Evolutionary conservation across 2,888 invertebrate genomes (phyloP).

Genomic region (Parnassius smintheus): DNA sequence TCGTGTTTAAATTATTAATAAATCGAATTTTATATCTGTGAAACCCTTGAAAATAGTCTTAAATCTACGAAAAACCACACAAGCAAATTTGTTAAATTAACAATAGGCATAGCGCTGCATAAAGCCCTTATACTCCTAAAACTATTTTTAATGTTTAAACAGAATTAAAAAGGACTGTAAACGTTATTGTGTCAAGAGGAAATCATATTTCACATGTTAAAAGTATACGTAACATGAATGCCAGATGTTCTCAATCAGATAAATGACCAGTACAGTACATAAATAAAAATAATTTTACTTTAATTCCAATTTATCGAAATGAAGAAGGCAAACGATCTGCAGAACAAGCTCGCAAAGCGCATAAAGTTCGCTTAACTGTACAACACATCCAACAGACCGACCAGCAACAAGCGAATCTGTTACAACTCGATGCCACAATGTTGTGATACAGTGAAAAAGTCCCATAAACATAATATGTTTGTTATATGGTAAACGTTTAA

Average conservation of each 20-base stretch:
- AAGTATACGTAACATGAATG: conserved; percentile 9
- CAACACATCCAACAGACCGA: conserved; percentile 27
- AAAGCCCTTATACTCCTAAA: too few relatives aligned
- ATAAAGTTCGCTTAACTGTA: conserved; percentile 28
- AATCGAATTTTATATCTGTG: too few relatives aligned
- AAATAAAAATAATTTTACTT: conserved; percentile 16
- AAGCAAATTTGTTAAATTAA: too few relatives aligned
- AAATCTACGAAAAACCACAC: too few relatives aligned
- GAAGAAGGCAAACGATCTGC: conserved; percentile 13
- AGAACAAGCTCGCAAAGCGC: conserved; percentile 3
- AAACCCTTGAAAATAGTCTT: too few relatives aligned
- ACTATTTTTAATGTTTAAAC: too few relatives aligned
- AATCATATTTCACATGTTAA: conserved; percentile 7
- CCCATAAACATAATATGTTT: conserved; percentile 3
- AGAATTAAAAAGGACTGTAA: not conserved
- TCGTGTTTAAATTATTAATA: too few relatives aligned
- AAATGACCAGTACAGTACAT: conserved; percentile 10
- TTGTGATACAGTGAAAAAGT: conserved; percentile 4
- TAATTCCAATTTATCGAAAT: conserved; percentile 19
- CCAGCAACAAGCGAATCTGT: conserved; percentile 15
- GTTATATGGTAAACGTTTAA: not conserved
- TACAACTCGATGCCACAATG: conserved; percentile 10
- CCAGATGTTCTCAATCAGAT: conserved; percentile 6
- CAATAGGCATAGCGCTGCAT: too few relatives aligned
- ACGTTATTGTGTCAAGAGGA: not conserved